Conservation (phyloP, 2,113 vertebrate genomes). For the Gila orcuttii region DNA sequence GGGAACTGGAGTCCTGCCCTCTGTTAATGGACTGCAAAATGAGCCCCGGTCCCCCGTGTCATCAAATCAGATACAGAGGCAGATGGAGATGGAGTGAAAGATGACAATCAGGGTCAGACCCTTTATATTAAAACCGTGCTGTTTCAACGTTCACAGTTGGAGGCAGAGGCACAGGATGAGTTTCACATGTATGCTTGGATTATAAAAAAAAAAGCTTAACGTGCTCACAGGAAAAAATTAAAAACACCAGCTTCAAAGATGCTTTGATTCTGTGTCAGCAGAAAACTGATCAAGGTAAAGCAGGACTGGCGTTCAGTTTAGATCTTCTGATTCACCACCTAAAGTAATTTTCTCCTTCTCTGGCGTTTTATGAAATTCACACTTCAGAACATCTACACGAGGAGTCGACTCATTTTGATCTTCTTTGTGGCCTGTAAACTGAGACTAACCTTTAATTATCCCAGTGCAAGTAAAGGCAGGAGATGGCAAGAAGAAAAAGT, state of each 20-base stretch:
- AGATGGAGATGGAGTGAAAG: conserved; percentile 58
- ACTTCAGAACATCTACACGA: background rate
- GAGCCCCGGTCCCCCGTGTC: conserved; percentile 59
- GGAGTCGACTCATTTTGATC: background rate
- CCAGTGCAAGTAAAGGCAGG: conserved; percentile 10
- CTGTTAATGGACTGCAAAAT: conserved; percentile 64
- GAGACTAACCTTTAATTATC: background rate
- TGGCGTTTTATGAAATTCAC: background rate
- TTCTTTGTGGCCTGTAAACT: conserved; percentile 12
- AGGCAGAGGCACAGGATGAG: background rate
- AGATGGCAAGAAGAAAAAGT: conserved; percentile 29
- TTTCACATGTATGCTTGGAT: conserved; percentile 14
- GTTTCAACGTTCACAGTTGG: conserved; percentile 31
- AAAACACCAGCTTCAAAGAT: conserved; percentile 11
- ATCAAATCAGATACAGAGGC: conserved; percentile 57
- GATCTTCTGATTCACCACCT: background rate
- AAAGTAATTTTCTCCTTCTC: background rate
- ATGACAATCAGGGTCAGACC: conserved; percentile 53
- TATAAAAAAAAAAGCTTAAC: background rate
- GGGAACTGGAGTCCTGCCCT: conserved; percentile 61
- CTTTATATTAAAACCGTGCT: conserved; percentile 58
- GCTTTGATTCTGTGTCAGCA: conserved; percentile 8
- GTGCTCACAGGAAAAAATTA: conserved; percentile 6
- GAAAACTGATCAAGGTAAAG: conserved; percentile 11
- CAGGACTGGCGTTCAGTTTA: background rate